Base-by-base conservation (phyloP, 1,140 invertebrate species). In the Bombus fervidus region DNA sequence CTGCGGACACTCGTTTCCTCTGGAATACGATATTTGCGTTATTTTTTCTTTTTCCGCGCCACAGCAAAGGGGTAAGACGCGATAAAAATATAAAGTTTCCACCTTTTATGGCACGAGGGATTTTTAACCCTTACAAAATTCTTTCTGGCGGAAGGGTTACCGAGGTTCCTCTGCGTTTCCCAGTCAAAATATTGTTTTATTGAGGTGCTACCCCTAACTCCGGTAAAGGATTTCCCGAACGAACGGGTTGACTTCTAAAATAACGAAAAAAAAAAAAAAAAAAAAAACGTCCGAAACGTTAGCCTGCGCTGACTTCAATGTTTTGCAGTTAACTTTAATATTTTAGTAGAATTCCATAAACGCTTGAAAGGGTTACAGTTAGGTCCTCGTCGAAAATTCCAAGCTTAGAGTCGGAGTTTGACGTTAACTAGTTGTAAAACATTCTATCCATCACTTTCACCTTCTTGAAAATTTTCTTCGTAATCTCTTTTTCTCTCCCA, bases 161-260 rank as follows among this genome's bases (percentile, higher is more conserved):
- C 15, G 81, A 28, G 37, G 66, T 31, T 25, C 6, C 69, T 66
- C 10, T 37, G 47, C 25, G 13, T 15, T 39, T 22, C 5, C 76
- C 85, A 91, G 90, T 93, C 91, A 93, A 92, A 93, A 93, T 94
- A 93, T 93, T 94, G 85, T 91, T 95, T 94, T 94, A 94, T 94
- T 93, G 91, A 90, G 83, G 88, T 69, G 71, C 68, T 80, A 85
- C 73, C 69, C 81, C 81, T 86, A 90, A 92, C 89, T 83, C 90
- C 86, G 69, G 72, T 47, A 91, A 93, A 92, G 89, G 90, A 78
- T 91, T 93, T 72, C 39, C 72, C 83, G 89, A 74, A 39, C 66
- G 69, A 93, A 94, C 77, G 91, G 90, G 90, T 94, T 93, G 86
- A 91, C 75, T 86, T 74, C 62, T 12, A 66, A 47, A 76, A 82